phyloP scores from a whole-genome alignment of 1,140 invertebrate species.

The Plectus sambesii region DNA sequence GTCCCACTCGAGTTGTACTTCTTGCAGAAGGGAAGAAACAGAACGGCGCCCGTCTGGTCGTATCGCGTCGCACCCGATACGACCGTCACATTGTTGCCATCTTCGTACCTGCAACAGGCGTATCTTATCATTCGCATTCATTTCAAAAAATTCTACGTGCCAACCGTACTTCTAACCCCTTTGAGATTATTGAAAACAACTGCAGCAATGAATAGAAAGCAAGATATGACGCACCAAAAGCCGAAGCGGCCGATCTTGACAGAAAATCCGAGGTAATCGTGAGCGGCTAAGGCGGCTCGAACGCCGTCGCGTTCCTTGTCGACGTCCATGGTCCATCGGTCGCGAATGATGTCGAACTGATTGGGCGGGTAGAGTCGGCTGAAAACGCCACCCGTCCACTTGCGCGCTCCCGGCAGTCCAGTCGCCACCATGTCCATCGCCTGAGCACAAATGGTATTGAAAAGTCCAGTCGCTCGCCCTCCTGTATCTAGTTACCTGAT shows the following conservation, averaged over 20 bases:
- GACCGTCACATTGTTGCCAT: slow-evolving; percentile 29
- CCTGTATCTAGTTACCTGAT: slow-evolving; percentile 23
- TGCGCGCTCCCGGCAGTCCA: slow-evolving; percentile 39
- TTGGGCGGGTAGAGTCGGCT: slow-evolving; percentile 23
- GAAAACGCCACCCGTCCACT: slow-evolving; percentile 43
- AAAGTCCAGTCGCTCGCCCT: background rate
- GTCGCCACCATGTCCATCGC: slow-evolving; percentile 37
- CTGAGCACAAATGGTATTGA: background rate
- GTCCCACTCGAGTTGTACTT: background rate
- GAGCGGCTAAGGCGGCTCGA: slow-evolving; percentile 25
- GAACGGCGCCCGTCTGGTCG: slow-evolving; percentile 37
- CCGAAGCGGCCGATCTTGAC: slow-evolving; percentile 38
- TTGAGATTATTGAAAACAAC: slow-evolving; percentile 13
- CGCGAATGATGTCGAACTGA: slow-evolving; percentile 24
- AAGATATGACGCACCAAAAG: slow-evolving; percentile 28
- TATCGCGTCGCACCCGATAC: slow-evolving; percentile 39
- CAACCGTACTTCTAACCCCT: too few relatives aligned
- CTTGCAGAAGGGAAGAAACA: slow-evolving; percentile 35
- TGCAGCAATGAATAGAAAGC: slow-evolving; percentile 6
- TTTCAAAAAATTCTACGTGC: too few relatives aligned
- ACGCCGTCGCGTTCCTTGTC: slow-evolving; percentile 32
- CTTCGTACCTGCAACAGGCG: slow-evolving; percentile 25
- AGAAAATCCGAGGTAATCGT: slow-evolving; percentile 43
- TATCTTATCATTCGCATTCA: too few relatives aligned
- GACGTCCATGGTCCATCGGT: slow-evolving; percentile 31